Percentiles rank a stretch among this genome's conserved stretches.
phyloP scores from a whole-genome alignment of 2,888 invertebrate genomes.

The Mantis religiosa region DNA sequence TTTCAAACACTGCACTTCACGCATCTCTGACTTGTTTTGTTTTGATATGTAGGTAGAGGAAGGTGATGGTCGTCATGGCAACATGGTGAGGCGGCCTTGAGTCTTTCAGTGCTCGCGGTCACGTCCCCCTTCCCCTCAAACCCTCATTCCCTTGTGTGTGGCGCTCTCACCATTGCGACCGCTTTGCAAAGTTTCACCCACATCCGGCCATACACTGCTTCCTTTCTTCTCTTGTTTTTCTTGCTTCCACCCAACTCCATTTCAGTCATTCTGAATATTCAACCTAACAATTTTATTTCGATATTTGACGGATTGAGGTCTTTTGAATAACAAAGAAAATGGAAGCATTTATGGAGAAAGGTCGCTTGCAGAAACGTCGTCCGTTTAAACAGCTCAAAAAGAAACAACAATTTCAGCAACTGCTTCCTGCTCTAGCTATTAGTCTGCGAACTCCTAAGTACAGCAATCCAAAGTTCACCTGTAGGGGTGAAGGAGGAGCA shows the following conservation, averaged over 20 bases:
- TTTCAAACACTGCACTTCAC: neutral
- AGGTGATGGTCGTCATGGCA: neutral
- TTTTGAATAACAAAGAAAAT: too few species aligned
- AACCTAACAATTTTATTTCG: too few species aligned
- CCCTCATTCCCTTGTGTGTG: neutral
- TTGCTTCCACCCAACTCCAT: neutral
- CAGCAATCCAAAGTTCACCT: too few species aligned
- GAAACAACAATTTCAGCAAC: too few species aligned
- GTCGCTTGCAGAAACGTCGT: too few species aligned
- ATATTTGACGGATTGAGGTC: too few species aligned
- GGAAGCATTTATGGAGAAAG: too few species aligned
- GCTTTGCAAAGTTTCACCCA: neutral
- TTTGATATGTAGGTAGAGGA: neutral
- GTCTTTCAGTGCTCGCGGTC: neutral
- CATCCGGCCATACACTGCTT: neutral
- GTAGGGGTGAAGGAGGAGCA: too few species aligned
- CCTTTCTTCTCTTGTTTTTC: neutral
- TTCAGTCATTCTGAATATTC: neutral
- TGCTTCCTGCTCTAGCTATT: too few species aligned
- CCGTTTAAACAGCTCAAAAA: too few species aligned
- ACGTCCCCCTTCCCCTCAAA: neutral
- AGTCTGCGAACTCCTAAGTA: too few species aligned
- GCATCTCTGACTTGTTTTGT: neutral
- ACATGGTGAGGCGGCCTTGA: neutral
- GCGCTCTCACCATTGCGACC: neutral